phyloP scores from a whole-genome alignment of 2,113 vertebrate species.

The Dinomys branickii region DNA sequence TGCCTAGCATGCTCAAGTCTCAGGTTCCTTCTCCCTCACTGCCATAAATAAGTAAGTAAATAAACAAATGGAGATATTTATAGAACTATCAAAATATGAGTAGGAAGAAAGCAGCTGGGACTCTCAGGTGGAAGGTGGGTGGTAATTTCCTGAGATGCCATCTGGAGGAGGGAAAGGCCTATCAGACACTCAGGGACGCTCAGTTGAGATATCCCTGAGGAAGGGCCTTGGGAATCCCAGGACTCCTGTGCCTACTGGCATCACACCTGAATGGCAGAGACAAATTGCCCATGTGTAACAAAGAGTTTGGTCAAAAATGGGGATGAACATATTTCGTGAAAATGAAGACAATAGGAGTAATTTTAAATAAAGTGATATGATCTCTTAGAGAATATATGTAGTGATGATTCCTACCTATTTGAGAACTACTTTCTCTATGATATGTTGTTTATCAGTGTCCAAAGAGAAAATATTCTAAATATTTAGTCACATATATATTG shows the following conservation, averaged over 20 bases:
- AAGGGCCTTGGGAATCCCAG: background rate
- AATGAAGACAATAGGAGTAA: background rate
- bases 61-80: conserved; percentile 6
- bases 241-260: background rate
- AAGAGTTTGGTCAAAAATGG: background rate
- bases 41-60: background rate
- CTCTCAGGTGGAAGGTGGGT: background rate
- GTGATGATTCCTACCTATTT: background rate
- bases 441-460: background rate
- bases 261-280: background rate
- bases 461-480: background rate
- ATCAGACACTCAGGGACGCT: background rate
- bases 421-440: background rate
- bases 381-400: background rate
- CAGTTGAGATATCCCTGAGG: background rate
- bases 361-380: background rate
- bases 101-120: conserved; percentile 47
- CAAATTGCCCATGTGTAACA: background rate
- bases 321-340: background rate
- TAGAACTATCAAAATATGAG: conserved; percentile 14
- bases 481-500: background rate
- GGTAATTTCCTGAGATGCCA: background rate
- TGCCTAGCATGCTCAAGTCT: background rate
- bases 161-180: background rate
- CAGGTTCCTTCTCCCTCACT: background rate